Base-by-base conservation (phyloP, 2,888 invertebrate species). In the Aquatica leii region DNA sequence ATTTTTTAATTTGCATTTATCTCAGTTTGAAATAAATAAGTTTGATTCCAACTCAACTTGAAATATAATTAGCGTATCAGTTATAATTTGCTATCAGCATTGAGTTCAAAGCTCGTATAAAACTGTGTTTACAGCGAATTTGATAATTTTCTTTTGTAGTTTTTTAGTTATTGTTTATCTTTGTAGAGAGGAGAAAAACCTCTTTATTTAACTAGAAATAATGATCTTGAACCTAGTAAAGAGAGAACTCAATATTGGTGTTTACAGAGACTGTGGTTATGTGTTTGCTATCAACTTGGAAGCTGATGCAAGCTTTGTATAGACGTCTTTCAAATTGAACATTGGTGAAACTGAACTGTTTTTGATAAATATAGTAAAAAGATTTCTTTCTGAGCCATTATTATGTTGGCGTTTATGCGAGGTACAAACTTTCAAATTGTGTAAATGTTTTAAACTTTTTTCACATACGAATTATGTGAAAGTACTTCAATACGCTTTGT, bases 231-330 rank as follows among this genome's bases (percentile, higher is more conserved):
- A 58, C 53, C 20, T 53, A 48, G 58, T 54, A 53, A 62, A 62
- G 62, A 53, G 53, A 58, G 62, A 64, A 56, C 63, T 65, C 65
- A 60, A 71, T 71, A 71, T 71, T 71, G 58, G 62, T 71, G 68
- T 71, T 71, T 69, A 64, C 71, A 43, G 51, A 68, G 71, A 62
- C 67, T 65, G 66, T 65, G 64, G 69, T 68, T 69, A 67, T 69
- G 62, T 71, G 70, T 71, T 71, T 69, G 51, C 70, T 69, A 68
- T 69, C 64, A 68, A 66, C 68, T 68, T 66, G 55, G 63, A 65
- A 65, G 65, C 60, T 60, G 59, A 60, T 65, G 65, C 57, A 56
- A 55, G 56, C 46, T 46, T 56, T 60, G 21, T 56, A 58, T 55
- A 50, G 55, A 64, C 59, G 59, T 64, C 58, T 62, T 62, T 62